A percentile compares a stretch with the other conserved stretches of the same genome.
Conservation (phyloP, 2,888 invertebrate species). For the Micoletzkya japonica region DNA sequence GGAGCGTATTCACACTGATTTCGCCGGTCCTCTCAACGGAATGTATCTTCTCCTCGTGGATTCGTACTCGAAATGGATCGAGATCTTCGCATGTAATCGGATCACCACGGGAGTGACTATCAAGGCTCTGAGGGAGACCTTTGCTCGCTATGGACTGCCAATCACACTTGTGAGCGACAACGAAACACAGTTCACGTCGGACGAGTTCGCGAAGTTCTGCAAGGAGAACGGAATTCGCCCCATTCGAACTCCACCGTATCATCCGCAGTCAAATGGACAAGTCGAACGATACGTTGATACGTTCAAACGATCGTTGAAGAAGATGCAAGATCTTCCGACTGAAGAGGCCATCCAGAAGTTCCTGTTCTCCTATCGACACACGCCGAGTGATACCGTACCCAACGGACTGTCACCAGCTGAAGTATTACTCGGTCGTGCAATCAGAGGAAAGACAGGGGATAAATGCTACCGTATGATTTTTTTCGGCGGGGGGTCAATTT, state of each 20-base stretch:
- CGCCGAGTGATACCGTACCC: too few species aligned
- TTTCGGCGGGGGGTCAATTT: too few species aligned
- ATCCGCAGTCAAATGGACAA: constrained; percentile 55
- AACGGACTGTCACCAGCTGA: not conserved
- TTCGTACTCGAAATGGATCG: constrained; percentile 66
- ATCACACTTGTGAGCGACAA: constrained; percentile 64
- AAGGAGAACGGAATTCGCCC: constrained; percentile 43
- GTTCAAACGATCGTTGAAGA: constrained; percentile 38
- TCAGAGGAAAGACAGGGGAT: too few species aligned
- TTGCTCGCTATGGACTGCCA: constrained; percentile 44
- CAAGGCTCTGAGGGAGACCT: not conserved
- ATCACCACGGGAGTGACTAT: not conserved
- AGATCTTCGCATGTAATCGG: constrained; percentile 43
- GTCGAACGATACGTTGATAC: constrained; percentile 53
- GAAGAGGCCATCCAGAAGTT: constrained; percentile 29
- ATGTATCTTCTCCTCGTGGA: constrained; percentile 64
- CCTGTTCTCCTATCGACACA: constrained; percentile 27
- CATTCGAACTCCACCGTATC: constrained; percentile 43
- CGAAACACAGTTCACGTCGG: constrained; percentile 53
- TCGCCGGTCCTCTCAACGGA: constrained; percentile 64
- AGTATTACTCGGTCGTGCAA: too few species aligned
- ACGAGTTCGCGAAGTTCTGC: constrained; percentile 48
- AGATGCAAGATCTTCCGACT: too few species aligned
- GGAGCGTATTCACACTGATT: too few species aligned
- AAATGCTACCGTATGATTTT: too few species aligned